Evolutionary conservation across 2,797 vertebrate genomes (phyloP), one percentile per base, ranked within the genome.

Genomic region (Neostethus bicornis): DNA sequence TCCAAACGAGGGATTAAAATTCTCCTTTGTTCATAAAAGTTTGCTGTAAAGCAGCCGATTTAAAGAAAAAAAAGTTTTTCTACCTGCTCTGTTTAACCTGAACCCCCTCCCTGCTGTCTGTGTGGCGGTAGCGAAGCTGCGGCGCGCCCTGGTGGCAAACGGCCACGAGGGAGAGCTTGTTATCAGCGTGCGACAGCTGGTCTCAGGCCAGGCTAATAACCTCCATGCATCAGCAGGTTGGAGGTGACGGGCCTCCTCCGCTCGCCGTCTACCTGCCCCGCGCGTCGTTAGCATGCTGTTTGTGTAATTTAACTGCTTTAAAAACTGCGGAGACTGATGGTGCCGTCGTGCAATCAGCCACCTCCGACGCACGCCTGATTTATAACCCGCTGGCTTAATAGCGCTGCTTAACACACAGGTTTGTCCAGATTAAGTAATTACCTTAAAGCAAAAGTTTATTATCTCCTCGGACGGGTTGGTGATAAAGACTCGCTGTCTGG

Each of bases 351-450:
- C 92, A 93, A 92, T 94, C 91, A 92, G 85, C 90, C 88, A 89
- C 90, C 92, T 90, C 75, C 82, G 87, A 79, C 77, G 90, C 80
- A 31, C 64, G 39, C 1, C 88, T 96, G 95, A 96, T 96, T 94
- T 92, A 96, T 95, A 86, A 75, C 70, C 81, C 60, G 77, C 76
- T 86, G 71, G 49, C 79, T 90, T 94, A 96, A 95, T 93, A 93
- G 94, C 91, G 59, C 93, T 96, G 93, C 93, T 95, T 95, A 96
- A 96, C 94, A 94, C 92, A 92, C 92, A 91, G 91, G 93, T 95
- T 96, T 95, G 94, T 94, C 93, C 92, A 95, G 94, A 96, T 96
- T 94, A 95, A 96, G 93, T 94, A 96, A 97, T 96, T 95, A 95
- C 93, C 92, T 94, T 88, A 93, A 95, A 94, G 93, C 90, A 90